Conservation (phyloP, 2,113 vertebrate genomes). For the Ariopsis seemanni region DNA sequence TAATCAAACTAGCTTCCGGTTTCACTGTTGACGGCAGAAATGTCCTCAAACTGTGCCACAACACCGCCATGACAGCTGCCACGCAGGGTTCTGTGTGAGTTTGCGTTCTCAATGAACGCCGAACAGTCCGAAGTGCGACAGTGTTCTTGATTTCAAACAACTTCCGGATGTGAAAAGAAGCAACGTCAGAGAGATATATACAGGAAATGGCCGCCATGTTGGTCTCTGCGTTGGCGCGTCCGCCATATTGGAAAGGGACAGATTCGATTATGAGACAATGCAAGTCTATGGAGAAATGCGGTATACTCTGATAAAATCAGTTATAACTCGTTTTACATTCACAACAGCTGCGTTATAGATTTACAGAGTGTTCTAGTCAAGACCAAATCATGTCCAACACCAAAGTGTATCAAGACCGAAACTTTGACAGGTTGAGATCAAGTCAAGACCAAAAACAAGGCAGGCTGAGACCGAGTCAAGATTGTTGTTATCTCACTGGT, state of each 20-base stretch:
- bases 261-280: background rate
- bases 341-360: background rate
- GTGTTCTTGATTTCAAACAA: background rate
- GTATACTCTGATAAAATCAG: background rate
- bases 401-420: too few relatives aligned
- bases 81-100: background rate
- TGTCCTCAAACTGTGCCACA: background rate
- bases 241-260: conserved; percentile 12
- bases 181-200: background rate
- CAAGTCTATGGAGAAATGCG: background rate
- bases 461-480: too few relatives aligned
- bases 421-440: too few relatives aligned
- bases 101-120: background rate
- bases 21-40: background rate
- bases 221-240: background rate
- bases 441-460: too few relatives aligned
- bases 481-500: too few relatives aligned
- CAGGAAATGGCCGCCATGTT: background rate
- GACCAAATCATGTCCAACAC: too few relatives aligned
- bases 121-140: conserved; percentile 27
- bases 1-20: background rate
- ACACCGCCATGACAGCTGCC: conserved; percentile 3
- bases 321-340: background rate
- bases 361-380: background rate
- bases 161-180: background rate